These are phyloP conservation scores for Pycnonotus jocosus DNA, from an alignment of 2,113 vertebrate species.

Conservation along the genomic window DNA sequence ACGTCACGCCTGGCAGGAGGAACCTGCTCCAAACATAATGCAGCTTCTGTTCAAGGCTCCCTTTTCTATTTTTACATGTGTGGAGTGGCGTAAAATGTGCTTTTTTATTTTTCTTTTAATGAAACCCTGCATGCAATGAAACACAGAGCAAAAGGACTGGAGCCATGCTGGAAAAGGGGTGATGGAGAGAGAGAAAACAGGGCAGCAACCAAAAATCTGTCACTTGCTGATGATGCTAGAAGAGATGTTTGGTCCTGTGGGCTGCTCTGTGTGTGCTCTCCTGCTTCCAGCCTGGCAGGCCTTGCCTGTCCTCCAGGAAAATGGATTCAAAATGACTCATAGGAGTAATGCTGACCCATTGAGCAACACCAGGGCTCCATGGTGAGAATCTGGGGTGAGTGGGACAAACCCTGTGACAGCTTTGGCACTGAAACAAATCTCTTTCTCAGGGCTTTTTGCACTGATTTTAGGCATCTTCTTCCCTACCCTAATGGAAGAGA, in stretches of 20 bases:
- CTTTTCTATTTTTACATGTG: neutral
- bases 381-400: neutral
- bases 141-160: neutral
- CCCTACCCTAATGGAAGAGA: neutral
- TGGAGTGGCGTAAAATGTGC: neutral
- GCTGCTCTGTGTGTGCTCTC: neutral
- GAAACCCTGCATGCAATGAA: neutral
- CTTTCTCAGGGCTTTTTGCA: neutral
- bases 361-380: neutral
- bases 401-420: neutral
- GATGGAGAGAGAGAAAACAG: neutral
- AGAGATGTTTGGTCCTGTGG: neutral
- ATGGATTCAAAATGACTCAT: neutral
- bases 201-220: neutral
- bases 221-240: neutral
- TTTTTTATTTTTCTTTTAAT: neutral
- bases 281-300: neutral
- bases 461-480: neutral
- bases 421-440: neutral
- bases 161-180: neutral
- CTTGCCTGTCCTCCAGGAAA: neutral
- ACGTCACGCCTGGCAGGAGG: neutral
- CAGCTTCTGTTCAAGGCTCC: conserved; percentile 22
- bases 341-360: neutral
- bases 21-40: neutral